These are phyloP conservation scores for Calvadosia cruxmelitensis DNA, from an alignment of 30 jellyfish, hydroid and myxozoan genomes.

Conservation along the genomic window DNA sequence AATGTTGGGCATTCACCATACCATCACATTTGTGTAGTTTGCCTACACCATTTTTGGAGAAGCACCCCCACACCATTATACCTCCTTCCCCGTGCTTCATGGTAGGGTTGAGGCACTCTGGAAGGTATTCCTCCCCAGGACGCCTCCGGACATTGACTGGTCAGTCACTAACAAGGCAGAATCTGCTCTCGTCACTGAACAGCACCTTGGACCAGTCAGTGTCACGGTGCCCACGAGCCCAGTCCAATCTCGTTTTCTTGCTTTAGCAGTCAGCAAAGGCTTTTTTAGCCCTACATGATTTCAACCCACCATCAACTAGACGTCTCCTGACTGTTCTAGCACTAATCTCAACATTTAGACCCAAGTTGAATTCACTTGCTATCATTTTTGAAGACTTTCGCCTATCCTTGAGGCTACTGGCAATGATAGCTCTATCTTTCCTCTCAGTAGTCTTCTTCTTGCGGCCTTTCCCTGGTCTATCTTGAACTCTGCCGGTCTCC, in stretches of 20 bases:
- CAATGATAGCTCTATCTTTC: too few species aligned
- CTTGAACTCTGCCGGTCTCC: too few species aligned
- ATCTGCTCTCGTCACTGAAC: slow-evolving; percentile 31
- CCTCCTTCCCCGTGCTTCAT: slow-evolving; percentile 45
- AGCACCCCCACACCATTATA: slow-evolving; percentile 20
- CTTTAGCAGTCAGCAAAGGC: too few species aligned
- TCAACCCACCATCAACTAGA: slow-evolving; percentile 13
- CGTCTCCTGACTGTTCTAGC: slow-evolving; percentile 15
- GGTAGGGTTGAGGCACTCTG: slow-evolving; percentile 19
- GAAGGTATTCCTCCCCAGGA: slow-evolving; percentile 17
- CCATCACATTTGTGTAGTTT: slow-evolving; percentile 5
- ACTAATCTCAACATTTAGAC: slow-evolving; percentile 1
- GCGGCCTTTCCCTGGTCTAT: too few species aligned
- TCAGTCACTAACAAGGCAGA: slow-evolving; percentile 24
- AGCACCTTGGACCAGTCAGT: slow-evolving; percentile 23
- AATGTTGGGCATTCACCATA: slow-evolving; percentile 6
- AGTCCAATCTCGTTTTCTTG: slow-evolving; percentile 5
- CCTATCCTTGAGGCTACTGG: background rate
- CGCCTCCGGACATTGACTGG: slow-evolving; percentile 28
- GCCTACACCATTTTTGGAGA: slow-evolving; percentile 8
- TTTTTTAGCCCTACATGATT: slow-evolving; percentile 19
- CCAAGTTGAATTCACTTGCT: background rate
- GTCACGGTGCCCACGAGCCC: slow-evolving; percentile 9
- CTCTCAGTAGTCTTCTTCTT: too few species aligned
- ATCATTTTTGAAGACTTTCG: too few species aligned